Base-by-base conservation (phyloP, 1,140 invertebrate species). In the Scaptomyza graminum region DNA sequence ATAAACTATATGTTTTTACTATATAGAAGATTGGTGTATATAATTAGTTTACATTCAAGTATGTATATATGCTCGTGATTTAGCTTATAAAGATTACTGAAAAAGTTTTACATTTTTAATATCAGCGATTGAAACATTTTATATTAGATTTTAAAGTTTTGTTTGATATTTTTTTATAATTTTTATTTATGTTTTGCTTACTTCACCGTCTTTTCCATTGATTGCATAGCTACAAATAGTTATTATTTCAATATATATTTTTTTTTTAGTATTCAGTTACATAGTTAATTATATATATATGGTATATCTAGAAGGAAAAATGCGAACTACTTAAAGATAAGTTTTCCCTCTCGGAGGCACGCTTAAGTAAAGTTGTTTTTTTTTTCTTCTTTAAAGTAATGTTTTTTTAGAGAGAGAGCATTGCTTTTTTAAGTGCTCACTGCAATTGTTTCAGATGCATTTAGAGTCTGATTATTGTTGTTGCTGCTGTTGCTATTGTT, bases 161-260 rank as follows among this genome's bases (percentile, higher is more conserved):
- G 18, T 67, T 69, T 51, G 49, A 22, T 59, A n/a, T 44, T 31
- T 39, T 37, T 52, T 61, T 31, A 22, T 43, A 4, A 18, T 39
- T 18, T 34, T 31, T 43, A 50, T 55, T 56, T 54, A 50, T 55
- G 50, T 54, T 43, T 44, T 69, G 25, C 28, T 71, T 78, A 76
- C 82, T 87, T 87, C 82, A 87, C 82, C 82, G 83, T 87, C 82
- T 87, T 87, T 87, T 87, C 82, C 82, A 87, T 87, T 87, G 83
- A 83, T 87, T 87, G 83, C 83, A 87, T 87, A 87, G 65, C 82
- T 87, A 87, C 49, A 51, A 64, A 39, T 88, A 87, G 52, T 62
- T 54, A 52, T 31, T 55, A 22, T 22, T 22, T 22, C 18, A 22
- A 22, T n/a, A 15, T 43, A 44, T 55, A 16, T 56, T 1, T 15